A percentile compares a stretch with the other conserved stretches of the same genome.
phyloP scores from a whole-genome alignment of 2,113 vertebrate species.

The Perccottus glenii region DNA sequence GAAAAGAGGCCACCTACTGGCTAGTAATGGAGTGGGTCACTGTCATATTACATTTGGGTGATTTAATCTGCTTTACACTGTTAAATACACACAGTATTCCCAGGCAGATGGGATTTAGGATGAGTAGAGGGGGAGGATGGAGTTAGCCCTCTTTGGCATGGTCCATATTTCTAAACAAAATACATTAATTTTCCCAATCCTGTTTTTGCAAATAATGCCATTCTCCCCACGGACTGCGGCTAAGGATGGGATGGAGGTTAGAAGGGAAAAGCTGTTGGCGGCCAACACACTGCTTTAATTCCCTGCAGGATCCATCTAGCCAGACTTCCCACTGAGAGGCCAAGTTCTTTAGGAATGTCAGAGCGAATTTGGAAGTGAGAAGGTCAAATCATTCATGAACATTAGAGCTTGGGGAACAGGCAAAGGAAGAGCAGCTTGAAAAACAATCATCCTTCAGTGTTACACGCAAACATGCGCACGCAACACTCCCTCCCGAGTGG shows the following conservation, averaged over 20 bases:
- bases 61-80: slow-evolving; percentile 73
- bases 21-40: slow-evolving; percentile 56
- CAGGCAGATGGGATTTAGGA: slow-evolving; percentile 64
- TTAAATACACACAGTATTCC: slow-evolving; percentile 67
- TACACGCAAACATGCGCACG: slow-evolving; percentile 53
- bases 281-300: slow-evolving; percentile 71
- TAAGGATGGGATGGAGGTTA: slow-evolving; percentile 72
- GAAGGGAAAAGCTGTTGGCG: slow-evolving; percentile 65
- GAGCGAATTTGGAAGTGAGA: slow-evolving; percentile 75
- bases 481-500: slow-evolving; percentile 41
- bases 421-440: slow-evolving; percentile 69
- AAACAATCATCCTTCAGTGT: slow-evolving; percentile 68
- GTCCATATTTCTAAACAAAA: slow-evolving; percentile 75
- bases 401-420: slow-evolving; percentile 63
- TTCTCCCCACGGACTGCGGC: slow-evolving; percentile 61
- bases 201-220: slow-evolving; percentile 73
- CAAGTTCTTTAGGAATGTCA: slow-evolving; percentile 80
- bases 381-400: slow-evolving; percentile 76
- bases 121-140: slow-evolving; percentile 16
- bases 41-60: slow-evolving; percentile 67
- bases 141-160: slow-evolving; percentile 68
- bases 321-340: slow-evolving; percentile 80
- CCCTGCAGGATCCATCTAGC: slow-evolving; percentile 71
- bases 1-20: slow-evolving; percentile 33
- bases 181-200: slow-evolving; percentile 74